phyloP scores from a whole-genome alignment of 2,888 invertebrate species.

The Laspeyria flexula region DNA sequence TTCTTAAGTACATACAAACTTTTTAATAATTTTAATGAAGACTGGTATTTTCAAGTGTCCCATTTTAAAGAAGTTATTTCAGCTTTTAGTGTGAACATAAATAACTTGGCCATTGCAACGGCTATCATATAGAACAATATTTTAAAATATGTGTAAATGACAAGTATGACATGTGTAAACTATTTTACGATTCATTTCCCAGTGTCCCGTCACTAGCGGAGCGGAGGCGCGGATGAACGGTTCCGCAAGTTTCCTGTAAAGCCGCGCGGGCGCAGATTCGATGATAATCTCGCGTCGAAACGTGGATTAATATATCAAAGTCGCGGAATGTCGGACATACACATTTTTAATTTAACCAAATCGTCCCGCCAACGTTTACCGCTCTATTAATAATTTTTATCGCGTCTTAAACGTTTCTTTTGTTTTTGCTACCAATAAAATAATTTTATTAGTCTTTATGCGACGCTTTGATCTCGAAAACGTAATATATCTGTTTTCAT shows the following conservation, averaged over 20 bases:
- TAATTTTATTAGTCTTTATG: constrained; percentile 59
- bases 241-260: constrained; percentile 58
- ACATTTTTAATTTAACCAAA: constrained; percentile 58
- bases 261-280: constrained; percentile 56
- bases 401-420: constrained; percentile 74
- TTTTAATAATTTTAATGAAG: background rate
- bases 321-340: constrained; percentile 42
- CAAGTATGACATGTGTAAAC: background rate
- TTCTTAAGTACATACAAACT: constrained; percentile 12
- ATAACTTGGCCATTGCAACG: background rate
- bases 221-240: constrained; percentile 56
- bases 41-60: background rate
- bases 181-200: constrained; percentile 1
- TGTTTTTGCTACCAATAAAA: constrained; percentile 74
- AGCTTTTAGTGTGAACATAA: background rate
- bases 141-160: background rate
- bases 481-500: constrained; percentile 46
- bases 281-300: constrained; percentile 72
- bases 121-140: background rate
- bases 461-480: constrained; percentile 57
- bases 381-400: constrained; percentile 78
- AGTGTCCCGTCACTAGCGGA: constrained; percentile 59
- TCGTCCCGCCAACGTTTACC: constrained; percentile 64
- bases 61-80: background rate
- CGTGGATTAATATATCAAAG: constrained; percentile 71